Conservation (phyloP, 2,113 vertebrate species). For the Puntigrus tetrazona region DNA sequence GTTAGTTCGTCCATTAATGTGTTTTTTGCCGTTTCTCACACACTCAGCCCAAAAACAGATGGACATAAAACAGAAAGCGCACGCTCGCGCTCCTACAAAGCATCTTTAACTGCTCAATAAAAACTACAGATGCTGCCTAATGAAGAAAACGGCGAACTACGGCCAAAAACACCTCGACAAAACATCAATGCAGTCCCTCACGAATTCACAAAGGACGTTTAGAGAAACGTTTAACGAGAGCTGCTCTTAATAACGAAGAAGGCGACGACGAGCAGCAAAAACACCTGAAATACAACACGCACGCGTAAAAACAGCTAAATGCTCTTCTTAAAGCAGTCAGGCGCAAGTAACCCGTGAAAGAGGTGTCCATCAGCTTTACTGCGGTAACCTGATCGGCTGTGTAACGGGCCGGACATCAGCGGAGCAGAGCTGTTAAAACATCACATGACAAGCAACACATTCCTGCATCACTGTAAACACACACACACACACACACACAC, state of each 20-base stretch:
- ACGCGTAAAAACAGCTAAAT: not conserved
- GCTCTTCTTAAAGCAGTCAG: not conserved
- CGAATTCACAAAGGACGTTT: not conserved
- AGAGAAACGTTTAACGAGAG: not conserved
- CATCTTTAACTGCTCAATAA: not conserved
- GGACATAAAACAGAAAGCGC: not conserved
- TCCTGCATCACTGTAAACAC: slow-evolving; percentile 22
- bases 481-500: not conserved
- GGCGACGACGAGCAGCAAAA: not conserved
- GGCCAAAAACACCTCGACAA: not conserved
- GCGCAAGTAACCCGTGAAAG: not conserved
- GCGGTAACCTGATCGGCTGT: not conserved
- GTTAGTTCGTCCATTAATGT: too few species aligned
- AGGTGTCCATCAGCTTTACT: not conserved
- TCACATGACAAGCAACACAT: slow-evolving; percentile 16
- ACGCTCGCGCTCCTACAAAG: not conserved
- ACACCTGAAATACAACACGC: not conserved
- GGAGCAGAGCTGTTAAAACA: slow-evolving; percentile 17
- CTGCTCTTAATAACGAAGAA: not conserved
- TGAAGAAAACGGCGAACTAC: not conserved
- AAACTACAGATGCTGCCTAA: not conserved
- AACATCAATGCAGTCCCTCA: not conserved
- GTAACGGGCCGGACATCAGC: not conserved
- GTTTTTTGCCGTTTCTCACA: too few species aligned
- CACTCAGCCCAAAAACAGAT: not conserved